Conservation (phyloP, 2,797 vertebrate species). For the Arctocebus calabarensis region DNA sequence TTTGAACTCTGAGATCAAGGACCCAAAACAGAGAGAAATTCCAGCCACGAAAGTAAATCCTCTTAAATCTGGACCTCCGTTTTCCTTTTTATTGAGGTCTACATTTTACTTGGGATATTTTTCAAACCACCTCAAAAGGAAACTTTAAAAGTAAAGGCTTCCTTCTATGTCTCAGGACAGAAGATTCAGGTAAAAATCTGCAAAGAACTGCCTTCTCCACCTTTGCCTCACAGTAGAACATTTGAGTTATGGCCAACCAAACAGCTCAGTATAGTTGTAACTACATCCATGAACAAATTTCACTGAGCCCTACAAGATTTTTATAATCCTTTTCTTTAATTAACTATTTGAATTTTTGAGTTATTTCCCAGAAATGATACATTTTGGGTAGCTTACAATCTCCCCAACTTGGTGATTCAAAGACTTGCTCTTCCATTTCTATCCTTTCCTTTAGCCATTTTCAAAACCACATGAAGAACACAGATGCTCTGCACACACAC, state of each 20-base stretch:
- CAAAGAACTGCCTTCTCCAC: not conserved
- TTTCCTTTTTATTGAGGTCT: too few relatives aligned
- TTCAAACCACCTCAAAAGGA: not conserved
- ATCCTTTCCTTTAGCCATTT: too few relatives aligned
- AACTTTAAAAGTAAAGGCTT: not conserved
- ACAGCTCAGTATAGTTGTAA: not conserved
- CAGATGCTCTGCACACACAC: too few relatives aligned
- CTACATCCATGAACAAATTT: not conserved
- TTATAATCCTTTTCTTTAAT: not conserved
- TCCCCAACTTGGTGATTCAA: too few relatives aligned
- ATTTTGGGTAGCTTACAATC: not conserved
- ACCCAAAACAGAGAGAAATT: too few relatives aligned
- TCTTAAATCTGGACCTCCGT: too few relatives aligned
- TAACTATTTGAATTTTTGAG: not conserved
- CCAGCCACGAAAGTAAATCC: too few relatives aligned
- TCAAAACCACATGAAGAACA: too few relatives aligned
- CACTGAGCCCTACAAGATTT: not conserved
- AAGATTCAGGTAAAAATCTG: not conserved
- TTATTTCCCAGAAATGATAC: not conserved
- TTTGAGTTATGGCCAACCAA: not conserved
- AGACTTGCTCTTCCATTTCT: too few relatives aligned
- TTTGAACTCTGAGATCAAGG: too few relatives aligned
- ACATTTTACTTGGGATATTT: not conserved
- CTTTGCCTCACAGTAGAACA: not conserved
- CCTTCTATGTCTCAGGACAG: not conserved